Evolutionary conservation across 2,113 vertebrate species (phyloP).

Genomic region (Xiphorhynchus elegans): DNA sequence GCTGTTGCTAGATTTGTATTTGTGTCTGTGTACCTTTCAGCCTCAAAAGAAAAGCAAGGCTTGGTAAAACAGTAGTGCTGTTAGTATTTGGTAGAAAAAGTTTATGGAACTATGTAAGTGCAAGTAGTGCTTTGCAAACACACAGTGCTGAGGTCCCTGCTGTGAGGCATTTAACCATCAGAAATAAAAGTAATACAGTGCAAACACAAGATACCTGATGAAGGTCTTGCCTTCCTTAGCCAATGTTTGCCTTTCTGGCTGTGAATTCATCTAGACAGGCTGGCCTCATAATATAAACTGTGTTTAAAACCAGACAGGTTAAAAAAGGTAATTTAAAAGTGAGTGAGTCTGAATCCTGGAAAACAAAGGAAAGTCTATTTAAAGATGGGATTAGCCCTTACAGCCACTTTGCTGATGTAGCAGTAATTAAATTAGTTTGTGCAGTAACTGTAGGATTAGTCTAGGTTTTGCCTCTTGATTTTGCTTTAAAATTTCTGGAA

Average conservation of each 20-base stretch:
- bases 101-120: background rate
- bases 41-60: background rate
- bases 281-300: background rate
- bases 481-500: background rate
- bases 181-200: background rate
- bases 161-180: background rate
- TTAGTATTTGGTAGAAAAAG: background rate
- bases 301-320: background rate
- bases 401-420: background rate
- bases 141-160: background rate
- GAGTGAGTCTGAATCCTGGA: background rate
- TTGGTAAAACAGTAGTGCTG: background rate
- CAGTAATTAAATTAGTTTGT: background rate
- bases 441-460: background rate
- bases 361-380: background rate
- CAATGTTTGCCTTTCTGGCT: slow-evolving; percentile 1
- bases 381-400: background rate
- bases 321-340: background rate
- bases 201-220: background rate
- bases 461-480: background rate
- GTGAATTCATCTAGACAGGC: background rate
- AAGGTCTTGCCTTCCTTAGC: background rate
- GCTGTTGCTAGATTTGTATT: rapidly evolving
- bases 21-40: background rate
- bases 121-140: background rate